Base-by-base conservation (phyloP, 2,888 invertebrate species). In the Eudemis profundana region DNA sequence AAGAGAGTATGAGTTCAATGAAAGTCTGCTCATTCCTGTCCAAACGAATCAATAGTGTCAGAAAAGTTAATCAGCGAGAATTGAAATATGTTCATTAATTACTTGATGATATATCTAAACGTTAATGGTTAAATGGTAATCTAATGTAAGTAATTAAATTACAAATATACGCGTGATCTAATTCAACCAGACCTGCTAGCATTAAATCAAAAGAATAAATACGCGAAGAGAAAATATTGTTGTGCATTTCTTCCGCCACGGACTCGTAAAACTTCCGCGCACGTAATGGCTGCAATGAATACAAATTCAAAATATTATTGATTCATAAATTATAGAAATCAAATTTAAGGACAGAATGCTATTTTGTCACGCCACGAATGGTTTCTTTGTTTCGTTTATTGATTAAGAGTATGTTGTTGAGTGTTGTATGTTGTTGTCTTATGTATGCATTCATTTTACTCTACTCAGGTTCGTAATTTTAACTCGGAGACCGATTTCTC, bases 251-350 rank as follows among this genome's bases (percentile, higher is more conserved):
- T 63, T 38, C 49, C 53, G 29, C 57, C 49, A 44, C 64, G 36
- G 15, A 44, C 65, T 59, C 50, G 59, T 65, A 65, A 53, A 65
- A 53, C 53, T 65, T 65, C 65, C 33, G 19, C 21, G 46, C 65
- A 65, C 65, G 65, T 65, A 65, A 59, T 40, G 65, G 57, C 53
- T 53, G 60, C 65, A 65, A 60, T 65, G 60, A 65, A 65, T 65
- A 65, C 60, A 65, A 65, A 65, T 65, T 60, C 60, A 53, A 53
- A 65, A 60, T 51, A 59, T 64, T 65, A 65, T 65, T 65, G 64
- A 65, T 59, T 65, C 51, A 65, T 59, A 65, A 65, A 60, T 59
- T 65, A 65, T 53, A 17, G 46, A 40, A 60, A 60, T 60, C 46
- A 65, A 53, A 65, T 65, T 60, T 60, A 47, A 38, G 40, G n/a